These are phyloP conservation scores for Tyrophagus putrescentiae DNA, from an alignment of 1,140 invertebrate species.

Conservation along the genomic window DNA sequence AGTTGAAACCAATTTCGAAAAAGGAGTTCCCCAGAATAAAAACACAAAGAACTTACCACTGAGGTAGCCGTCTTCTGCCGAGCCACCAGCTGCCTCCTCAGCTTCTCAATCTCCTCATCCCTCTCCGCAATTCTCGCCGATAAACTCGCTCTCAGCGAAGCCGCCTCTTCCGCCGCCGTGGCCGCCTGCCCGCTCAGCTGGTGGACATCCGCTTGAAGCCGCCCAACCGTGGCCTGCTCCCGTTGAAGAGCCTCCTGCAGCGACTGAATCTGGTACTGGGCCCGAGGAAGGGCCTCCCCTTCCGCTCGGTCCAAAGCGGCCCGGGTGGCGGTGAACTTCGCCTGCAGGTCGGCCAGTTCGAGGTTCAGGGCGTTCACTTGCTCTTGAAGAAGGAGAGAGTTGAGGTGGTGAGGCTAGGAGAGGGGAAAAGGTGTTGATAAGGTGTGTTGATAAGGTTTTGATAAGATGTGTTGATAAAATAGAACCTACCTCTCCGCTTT, in stretches of 20 bases:
- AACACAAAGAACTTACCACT: no score
- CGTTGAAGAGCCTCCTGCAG: slow-evolving; percentile 41
- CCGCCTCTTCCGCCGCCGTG: slow-evolving; percentile 43
- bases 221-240: slow-evolving; percentile 40
- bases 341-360: slow-evolving; percentile 39
- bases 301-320: slow-evolving; percentile 44
- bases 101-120: slow-evolving; percentile 45
- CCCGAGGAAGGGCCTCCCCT: slow-evolving; percentile 35
- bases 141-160: slow-evolving; percentile 39
- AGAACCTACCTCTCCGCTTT: no score
- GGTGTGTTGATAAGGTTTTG: no score
- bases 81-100: slow-evolving; percentile 43
- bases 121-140: slow-evolving; percentile 42
- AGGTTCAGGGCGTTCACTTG: slow-evolving; percentile 23
- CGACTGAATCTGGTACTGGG: slow-evolving; percentile 32
- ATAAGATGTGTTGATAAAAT: no score
- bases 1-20: no score
- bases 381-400: slow-evolving; percentile 15
- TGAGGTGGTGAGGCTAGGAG: no score
- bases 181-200: slow-evolving; percentile 43
- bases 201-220: slow-evolving; percentile 44
- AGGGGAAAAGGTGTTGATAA: no score
- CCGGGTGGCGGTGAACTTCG: slow-evolving; percentile 46
- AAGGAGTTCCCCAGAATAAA: no score
- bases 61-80: no score